Evolutionary conservation across 1,140 invertebrate species (phyloP).

Genomic region (Protaetia brevitarsis): DNA sequence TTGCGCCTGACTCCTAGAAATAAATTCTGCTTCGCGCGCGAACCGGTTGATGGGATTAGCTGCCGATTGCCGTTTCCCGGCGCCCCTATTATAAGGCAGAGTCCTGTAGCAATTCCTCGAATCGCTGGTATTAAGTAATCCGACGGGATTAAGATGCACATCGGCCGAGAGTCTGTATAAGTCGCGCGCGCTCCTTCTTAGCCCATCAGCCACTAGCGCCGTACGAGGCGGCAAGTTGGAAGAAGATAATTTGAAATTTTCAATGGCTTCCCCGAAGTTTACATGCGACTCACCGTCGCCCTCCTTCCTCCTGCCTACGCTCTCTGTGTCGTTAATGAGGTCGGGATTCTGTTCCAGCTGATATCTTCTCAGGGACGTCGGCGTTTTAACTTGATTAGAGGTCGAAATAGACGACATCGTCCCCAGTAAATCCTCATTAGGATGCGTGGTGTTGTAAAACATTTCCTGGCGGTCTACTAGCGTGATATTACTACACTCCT

Average conservation of each 20-base stretch:
- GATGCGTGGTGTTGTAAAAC: constrained; percentile 25
- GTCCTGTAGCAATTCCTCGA: constrained; percentile 60
- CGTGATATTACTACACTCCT: constrained; percentile 26
- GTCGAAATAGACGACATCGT: constrained; percentile 45
- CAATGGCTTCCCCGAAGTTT: constrained; percentile 20
- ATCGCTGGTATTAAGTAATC: constrained; percentile 56
- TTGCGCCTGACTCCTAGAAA: constrained; percentile 52
- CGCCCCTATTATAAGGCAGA: constrained; percentile 59
- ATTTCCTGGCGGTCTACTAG: constrained; percentile 8
- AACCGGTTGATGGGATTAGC: constrained; percentile 58
- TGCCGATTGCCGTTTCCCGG: constrained; percentile 55
- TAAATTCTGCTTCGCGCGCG: constrained; percentile 63
- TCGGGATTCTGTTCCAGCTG: constrained; percentile 69
- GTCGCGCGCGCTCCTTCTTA: constrained; percentile 12
- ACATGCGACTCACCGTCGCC: constrained; percentile 43
- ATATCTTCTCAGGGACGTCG: constrained; percentile 52
- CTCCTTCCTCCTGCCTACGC: constrained; percentile 60
- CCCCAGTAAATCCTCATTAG: constrained; percentile 29
- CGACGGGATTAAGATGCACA: constrained; percentile 65
- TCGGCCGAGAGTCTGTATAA: constrained; percentile 49
- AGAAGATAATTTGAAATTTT: constrained; percentile 24
- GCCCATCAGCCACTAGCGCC: neutral
- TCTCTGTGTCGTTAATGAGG: constrained; percentile 69
- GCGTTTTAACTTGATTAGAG: constrained; percentile 34
- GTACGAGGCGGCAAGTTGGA: constrained; percentile 8